Evolutionary conservation across 2,888 invertebrate genomes (phyloP).

Genomic region (Halictus ligatus): DNA sequence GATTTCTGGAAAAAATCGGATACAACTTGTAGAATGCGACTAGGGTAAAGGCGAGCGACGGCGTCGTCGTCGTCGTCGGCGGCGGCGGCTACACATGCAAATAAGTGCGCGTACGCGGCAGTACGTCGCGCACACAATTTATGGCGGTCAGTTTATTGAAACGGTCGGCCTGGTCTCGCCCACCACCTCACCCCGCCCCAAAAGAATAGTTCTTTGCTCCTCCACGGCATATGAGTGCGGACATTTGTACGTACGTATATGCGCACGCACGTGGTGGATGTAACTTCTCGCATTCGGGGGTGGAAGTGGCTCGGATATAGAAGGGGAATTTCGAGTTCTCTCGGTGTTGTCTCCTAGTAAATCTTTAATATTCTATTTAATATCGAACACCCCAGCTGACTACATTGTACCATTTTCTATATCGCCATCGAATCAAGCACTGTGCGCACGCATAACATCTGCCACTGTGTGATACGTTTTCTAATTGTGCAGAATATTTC

Average conservation of each 20-base stretch:
- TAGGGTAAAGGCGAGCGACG: neutral
- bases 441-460: neutral
- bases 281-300: slow-evolving; percentile 47
- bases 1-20: neutral
- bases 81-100: slow-evolving; percentile 52
- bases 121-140: slow-evolving; percentile 71
- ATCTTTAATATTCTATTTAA: slow-evolving; percentile 6
- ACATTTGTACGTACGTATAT: neutral
- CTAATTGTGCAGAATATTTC: too few species aligned
- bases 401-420: neutral
- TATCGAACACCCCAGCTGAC: slow-evolving; percentile 5
- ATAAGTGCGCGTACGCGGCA: slow-evolving; percentile 40
- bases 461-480: too few species aligned
- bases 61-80: slow-evolving; percentile 22
- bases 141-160: slow-evolving; percentile 81
- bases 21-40: slow-evolving; percentile 37
- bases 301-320: neutral
- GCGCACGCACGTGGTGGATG: slow-evolving; percentile 6
- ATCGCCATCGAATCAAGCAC: neutral
- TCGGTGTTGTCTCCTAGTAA: neutral
- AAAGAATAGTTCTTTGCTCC: neutral
- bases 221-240: neutral
- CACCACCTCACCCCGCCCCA: slow-evolving; percentile 8
- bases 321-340: neutral
- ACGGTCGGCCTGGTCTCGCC: slow-evolving; percentile 61